A percentile compares a stretch with the other conserved stretches of the same genome.
These are phyloP conservation scores for Eptatretus atami DNA, from an alignment of 2,797 vertebrate genomes.

Conservation along the genomic window DNA sequence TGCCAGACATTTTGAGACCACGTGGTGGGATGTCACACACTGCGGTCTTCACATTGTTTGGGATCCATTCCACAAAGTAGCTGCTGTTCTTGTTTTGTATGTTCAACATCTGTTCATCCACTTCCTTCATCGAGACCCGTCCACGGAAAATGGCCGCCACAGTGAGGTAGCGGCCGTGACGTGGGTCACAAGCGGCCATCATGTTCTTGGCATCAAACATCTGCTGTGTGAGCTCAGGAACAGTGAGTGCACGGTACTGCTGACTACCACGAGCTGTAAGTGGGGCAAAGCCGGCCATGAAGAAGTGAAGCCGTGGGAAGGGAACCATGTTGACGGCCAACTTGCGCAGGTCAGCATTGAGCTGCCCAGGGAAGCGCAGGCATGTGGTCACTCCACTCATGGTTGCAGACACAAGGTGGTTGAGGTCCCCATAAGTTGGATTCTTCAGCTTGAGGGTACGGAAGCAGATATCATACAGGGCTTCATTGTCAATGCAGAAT, in stretches of 20 bases:
- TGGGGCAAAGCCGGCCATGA: conserved; percentile 64
- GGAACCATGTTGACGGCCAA: conserved; percentile 85
- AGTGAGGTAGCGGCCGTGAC: conserved; percentile 50
- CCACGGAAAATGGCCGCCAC: conserved; percentile 60
- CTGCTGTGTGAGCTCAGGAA: conserved; percentile 70
- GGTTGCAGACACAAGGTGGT: conserved; percentile 54
- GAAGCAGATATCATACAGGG: conserved; percentile 75
- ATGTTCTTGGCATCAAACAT: conserved; percentile 82
- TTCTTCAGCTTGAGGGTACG: conserved; percentile 61
- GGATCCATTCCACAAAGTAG: conserved; percentile 84
- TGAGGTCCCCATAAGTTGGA: conserved; percentile 50
- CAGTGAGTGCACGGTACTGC: conserved; percentile 45
- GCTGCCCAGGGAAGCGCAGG: conserved; percentile 49
- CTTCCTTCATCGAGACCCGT: conserved; percentile 82
- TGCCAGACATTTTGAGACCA: conserved; percentile 61
- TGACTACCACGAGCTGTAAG: conserved; percentile 50
- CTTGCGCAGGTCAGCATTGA: conserved; percentile 60
- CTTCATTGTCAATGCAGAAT: conserved; percentile 77
- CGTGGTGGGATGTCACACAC: conserved; percentile 60
- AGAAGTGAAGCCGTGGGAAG: conserved; percentile 64
- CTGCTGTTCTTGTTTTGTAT: conserved; percentile 80
- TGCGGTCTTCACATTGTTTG: conserved; percentile 63
- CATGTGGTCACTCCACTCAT: conserved; percentile 78
- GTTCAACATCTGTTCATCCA: conserved; percentile 70
- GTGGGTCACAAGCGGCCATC: conserved; percentile 71